A percentile compares a stretch with the other conserved stretches of the same genome.
These are phyloP conservation scores for Netelia melanura DNA, from an alignment of 2,888 invertebrate genomes.

Conservation along the genomic window DNA sequence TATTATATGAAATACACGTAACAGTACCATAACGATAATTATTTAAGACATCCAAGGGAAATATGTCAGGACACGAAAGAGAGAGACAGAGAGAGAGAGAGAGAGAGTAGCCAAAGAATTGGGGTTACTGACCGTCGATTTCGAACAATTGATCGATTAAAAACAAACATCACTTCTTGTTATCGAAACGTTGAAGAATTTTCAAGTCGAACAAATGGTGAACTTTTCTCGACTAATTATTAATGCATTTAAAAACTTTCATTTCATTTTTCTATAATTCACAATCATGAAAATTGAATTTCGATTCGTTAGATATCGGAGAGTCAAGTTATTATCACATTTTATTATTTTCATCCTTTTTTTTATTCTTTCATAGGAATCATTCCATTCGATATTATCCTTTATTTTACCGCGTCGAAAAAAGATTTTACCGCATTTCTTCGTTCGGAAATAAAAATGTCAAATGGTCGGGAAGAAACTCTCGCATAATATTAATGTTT, in stretches of 20 bases:
- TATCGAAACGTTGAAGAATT: conserved; percentile 7
- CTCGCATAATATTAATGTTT: conserved; percentile 39
- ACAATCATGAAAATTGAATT: no score
- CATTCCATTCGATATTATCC: conserved; percentile 53
- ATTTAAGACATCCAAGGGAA: conserved; percentile 73
- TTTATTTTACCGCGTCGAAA: neutral
- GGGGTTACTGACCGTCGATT: conserved; percentile 69
- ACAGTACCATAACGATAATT: conserved; percentile 72
- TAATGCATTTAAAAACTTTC: no score
- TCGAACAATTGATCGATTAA: conserved; percentile 14
- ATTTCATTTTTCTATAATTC: no score
- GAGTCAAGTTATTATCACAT: neutral
- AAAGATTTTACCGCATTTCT: neutral
- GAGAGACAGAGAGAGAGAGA: conserved; percentile 54
- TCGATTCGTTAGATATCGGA: no score
- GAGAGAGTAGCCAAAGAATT: conserved; percentile 78
- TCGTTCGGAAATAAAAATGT: conserved; percentile 6
- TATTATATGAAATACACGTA: conserved; percentile 55
- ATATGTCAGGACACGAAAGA: conserved; percentile 20
- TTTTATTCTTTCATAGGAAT: conserved; percentile 6
- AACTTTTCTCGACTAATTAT: conserved; percentile 9
- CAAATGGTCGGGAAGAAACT: conserved; percentile 26
- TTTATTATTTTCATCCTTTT: neutral
- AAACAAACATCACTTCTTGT: conserved; percentile 1
- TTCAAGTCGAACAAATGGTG: conserved; percentile 11